phyloP scores from a whole-genome alignment of 2,797 vertebrate species.

The Rhabdomys pumilio region DNA sequence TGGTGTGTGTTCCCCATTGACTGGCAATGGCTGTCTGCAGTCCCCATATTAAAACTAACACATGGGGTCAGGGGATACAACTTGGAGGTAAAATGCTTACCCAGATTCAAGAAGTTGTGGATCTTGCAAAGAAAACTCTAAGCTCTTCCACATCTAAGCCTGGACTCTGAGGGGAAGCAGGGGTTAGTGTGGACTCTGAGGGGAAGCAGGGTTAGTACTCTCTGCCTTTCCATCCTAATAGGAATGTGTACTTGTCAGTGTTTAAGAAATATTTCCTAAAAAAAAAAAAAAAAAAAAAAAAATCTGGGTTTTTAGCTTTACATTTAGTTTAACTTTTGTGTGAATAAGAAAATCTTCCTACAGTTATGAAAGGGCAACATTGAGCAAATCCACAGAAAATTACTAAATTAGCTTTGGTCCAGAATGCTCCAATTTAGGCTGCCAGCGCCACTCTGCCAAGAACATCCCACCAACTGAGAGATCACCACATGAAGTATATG shows the following conservation, averaged over 20 bases:
- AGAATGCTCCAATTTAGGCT: constrained; percentile 52
- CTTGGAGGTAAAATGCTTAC: neutral
- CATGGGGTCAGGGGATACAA: too few species aligned
- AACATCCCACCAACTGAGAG: constrained; percentile 28
- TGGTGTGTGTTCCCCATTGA: neutral
- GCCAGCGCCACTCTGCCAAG: neutral
- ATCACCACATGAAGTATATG: constrained; percentile 12
- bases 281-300: neutral
- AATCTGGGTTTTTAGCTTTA: constrained; percentile 30
- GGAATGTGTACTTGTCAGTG: neutral
- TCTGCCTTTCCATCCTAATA: constrained; percentile 11
- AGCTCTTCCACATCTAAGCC: neutral
- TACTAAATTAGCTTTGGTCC: constrained; percentile 5
- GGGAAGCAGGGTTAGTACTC: neutral
- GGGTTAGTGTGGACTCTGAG: neutral
- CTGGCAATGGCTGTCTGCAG: neutral
- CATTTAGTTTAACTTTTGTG: constrained; percentile 37
- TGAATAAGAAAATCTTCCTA: constrained; percentile 35
- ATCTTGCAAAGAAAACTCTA: neutral
- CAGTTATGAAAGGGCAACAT: constrained; percentile 3
- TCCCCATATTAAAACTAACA: neutral
- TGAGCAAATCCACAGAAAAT: constrained; percentile 56
- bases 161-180: neutral
- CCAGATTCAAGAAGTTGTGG: neutral
- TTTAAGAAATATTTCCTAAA: constrained; percentile 8